These are phyloP conservation scores for Autographa gamma DNA, from an alignment of 2,888 invertebrate species.

Conservation along the genomic window DNA sequence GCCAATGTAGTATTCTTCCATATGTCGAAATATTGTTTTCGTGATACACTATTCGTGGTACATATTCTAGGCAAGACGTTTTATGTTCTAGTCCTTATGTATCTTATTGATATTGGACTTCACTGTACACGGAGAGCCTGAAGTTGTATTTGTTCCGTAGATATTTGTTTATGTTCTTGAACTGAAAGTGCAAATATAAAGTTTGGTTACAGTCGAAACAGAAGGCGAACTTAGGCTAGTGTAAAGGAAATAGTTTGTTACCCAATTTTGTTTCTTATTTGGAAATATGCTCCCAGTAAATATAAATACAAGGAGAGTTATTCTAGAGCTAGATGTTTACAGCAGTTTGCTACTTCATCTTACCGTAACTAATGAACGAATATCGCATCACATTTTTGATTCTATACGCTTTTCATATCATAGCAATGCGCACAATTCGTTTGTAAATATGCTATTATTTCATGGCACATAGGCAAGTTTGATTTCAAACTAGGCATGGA, in stretches of 20 bases:
- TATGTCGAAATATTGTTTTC: conserved; percentile 52
- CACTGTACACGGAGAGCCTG: conserved; percentile 13
- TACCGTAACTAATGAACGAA: not conserved
- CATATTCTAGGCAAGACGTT: conserved; percentile 43
- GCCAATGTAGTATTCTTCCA: conserved; percentile 47
- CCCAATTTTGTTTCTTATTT: no score
- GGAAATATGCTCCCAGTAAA: no score
- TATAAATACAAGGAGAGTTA: not conserved
- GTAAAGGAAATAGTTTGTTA: not conserved
- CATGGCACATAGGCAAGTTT: conserved; percentile 8
- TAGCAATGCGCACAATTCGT: conserved; percentile 2
- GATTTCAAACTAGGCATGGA: conserved; percentile 28
- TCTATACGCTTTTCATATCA: conserved; percentile 9
- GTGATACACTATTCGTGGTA: conserved; percentile 36
- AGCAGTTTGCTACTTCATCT: not conserved
- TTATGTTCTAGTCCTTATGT: conserved; percentile 41
- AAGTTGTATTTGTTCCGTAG: conserved; percentile 2
- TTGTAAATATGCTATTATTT: conserved; percentile 14
- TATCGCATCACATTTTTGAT: conserved; percentile 15
- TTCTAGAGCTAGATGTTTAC: not conserved
- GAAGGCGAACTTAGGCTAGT: not conserved
- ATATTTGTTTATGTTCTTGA: conserved; percentile 2
- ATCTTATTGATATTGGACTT: conserved; percentile 36
- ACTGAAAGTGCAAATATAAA: not conserved
- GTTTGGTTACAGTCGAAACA: not conserved